Percentiles rank a stretch among this genome's conserved stretches.
phyloP scores from a whole-genome alignment of 2,797 vertebrate species.

The Anguilla marmorata region DNA sequence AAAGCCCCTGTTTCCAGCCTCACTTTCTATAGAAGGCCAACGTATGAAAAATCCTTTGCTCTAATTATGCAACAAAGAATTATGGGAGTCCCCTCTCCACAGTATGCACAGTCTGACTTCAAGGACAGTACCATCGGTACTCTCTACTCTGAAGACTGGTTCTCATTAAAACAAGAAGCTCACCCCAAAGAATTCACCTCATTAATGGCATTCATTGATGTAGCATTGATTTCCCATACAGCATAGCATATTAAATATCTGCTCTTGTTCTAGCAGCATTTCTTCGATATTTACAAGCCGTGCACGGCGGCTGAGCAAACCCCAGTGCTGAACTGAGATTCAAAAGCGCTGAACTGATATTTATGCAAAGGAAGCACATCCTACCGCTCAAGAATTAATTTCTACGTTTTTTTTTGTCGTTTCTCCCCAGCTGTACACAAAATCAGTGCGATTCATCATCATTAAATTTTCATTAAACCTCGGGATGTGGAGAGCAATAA shows the following conservation, averaged over 20 bases:
- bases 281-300: background rate
- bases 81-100: background rate
- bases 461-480: conserved; percentile 13
- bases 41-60: background rate
- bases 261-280: background rate
- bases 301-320: background rate
- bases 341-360: background rate
- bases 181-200: background rate
- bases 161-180: background rate
- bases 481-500: background rate
- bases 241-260: background rate
- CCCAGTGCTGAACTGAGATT: background rate
- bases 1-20: background rate
- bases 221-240: background rate
- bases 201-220: background rate
- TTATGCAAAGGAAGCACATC: background rate
- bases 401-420: background rate
- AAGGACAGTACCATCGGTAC: background rate
- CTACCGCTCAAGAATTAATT: background rate
- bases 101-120: background rate
- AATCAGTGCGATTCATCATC: conserved; percentile 11
- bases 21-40: background rate
- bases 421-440: conserved; percentile 1
- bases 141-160: background rate
- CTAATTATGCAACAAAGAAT: background rate